Evolutionary conservation across 2,113 vertebrate species (phyloP), one percentile per base, ranked within the genome.

Genomic region (Larimichthys crocea): DNA sequence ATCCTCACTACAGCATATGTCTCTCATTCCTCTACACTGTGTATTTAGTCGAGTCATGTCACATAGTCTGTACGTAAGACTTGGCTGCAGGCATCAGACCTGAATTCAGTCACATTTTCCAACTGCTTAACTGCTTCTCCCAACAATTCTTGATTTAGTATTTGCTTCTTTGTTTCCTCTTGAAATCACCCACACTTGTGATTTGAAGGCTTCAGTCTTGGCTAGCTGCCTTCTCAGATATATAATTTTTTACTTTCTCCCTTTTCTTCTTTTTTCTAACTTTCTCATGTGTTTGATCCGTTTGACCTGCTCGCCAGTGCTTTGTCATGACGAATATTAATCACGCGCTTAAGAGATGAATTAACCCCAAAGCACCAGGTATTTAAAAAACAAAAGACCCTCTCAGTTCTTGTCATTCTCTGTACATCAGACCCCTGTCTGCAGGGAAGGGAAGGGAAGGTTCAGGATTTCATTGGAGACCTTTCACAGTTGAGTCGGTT

Each of bases 301-400:
- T 84, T 85, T 80, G 81, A 94, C 93, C 86, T 22, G 86, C 93
- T 95, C 90, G 91, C 92, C 91, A 79, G 91, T 88, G 92, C 94
- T 95, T 95, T 94, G 91, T 93, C 92, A 93, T 93, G 94, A 93
- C 92, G 93, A 94, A 83, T 95, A 86, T 90, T 93, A 87, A 80
- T 94, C 91, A 89, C 92, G 49, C 87, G 50, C 92, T 89, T 91
- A 94, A 91, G 91, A 94, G 92, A 92, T 93, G 91, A 92, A 90
- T 93, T 85, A 72, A 86, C 90, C 74, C 60, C 87, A 87, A 91
- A 94, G 87, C 88, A 83, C 72, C 93, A 96, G 95, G 94, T 96
- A 95, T 94, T 95, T 92, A 74, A 87, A 90, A 82, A 40, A 40
- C 35, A 40, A 77, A 74, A 79, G n/a, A 83, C 29, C 50, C 60